Evolutionary conservation across 2,888 invertebrate genomes (phyloP).

Genomic region (Dorcus parallelipipedus): DNA sequence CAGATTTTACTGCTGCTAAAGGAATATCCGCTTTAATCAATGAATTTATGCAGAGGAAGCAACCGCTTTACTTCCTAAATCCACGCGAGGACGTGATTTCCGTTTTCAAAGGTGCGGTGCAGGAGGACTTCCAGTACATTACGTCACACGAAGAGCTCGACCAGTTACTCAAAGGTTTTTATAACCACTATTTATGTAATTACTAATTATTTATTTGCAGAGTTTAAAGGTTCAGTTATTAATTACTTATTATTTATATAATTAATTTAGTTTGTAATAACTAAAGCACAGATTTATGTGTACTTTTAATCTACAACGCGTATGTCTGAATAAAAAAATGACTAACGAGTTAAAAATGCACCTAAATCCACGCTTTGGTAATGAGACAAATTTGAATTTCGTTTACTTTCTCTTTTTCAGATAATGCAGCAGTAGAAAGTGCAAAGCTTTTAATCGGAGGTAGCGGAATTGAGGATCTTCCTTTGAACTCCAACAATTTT

Average conservation of each 20-base stretch:
- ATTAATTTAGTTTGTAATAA: no score
- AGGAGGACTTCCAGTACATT: slow-evolving; percentile 60
- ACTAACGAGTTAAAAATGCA: no score
- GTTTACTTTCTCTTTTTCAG: not conserved
- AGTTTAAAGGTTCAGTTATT: no score
- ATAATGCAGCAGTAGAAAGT: slow-evolving; percentile 10
- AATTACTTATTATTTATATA: no score
- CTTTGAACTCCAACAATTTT: slow-evolving; percentile 15
- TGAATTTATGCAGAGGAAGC: slow-evolving; percentile 67
- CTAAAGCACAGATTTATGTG: no score
- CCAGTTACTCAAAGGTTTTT: slow-evolving; percentile 52
- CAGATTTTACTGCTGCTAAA: slow-evolving; percentile 85
- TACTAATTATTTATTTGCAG: no score
- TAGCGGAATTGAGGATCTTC: slow-evolving; percentile 3
- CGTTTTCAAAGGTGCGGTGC: slow-evolving; percentile 66
- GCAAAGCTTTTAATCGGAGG: slow-evolving; percentile 6
- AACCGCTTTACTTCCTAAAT: slow-evolving; percentile 68
- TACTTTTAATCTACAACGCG: not conserved
- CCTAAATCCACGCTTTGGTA: not conserved
- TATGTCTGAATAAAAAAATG: not conserved
- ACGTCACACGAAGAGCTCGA: slow-evolving; percentile 60
- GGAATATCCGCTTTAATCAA: slow-evolving; percentile 74
- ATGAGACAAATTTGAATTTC: no score
- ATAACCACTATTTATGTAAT: not conserved
- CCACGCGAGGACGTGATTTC: slow-evolving; percentile 64